Percentiles rank a stretch among this genome's conserved stretches.
These are phyloP conservation scores for Sarcophaga rosellei DNA, from an alignment of 2,888 invertebrate genomes.

Conservation along the genomic window DNA sequence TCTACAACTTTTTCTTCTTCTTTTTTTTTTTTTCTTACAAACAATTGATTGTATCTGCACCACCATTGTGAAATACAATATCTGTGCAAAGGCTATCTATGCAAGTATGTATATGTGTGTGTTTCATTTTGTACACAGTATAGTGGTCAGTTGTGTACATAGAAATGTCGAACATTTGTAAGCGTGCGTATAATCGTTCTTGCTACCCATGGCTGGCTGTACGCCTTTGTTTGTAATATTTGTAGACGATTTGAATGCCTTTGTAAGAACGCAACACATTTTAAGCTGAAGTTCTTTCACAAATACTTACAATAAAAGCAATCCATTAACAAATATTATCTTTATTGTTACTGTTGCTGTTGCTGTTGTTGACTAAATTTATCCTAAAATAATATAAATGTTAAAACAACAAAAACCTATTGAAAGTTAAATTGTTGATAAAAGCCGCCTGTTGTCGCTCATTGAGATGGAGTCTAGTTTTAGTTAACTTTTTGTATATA, in stretches of 20 bases:
- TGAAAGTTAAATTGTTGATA: not conserved
- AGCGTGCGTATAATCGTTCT: constrained; percentile 3
- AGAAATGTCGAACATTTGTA: not conserved
- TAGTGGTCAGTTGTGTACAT: constrained; percentile 9
- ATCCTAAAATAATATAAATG: not conserved
- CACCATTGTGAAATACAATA: constrained; percentile 24
- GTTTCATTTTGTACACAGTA: not conserved
- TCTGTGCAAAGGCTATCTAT: not conserved
- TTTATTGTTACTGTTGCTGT: not conserved
- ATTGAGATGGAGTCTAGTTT: too few relatives aligned
- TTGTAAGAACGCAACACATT: constrained; percentile 2
- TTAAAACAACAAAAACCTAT: not conserved
- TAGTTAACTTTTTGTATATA: too few relatives aligned
- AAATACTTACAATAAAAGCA: not conserved
- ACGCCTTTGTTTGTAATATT: not conserved
- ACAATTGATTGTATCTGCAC: constrained; percentile 20
- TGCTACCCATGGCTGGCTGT: not conserved
- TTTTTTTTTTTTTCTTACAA: not conserved
- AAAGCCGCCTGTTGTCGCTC: not conserved
- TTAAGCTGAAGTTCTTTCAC: constrained; percentile 24
- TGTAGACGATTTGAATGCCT: not conserved
- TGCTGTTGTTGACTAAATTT: not conserved
- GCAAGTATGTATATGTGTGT: not conserved
- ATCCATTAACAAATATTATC: constrained; percentile 12
- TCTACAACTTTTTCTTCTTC: not conserved